Percentiles rank a stretch among this genome's conserved stretches.
Evolutionary conservation across 1,140 invertebrate species (phyloP).

Genomic region (Lutraria rhynchaena): DNA sequence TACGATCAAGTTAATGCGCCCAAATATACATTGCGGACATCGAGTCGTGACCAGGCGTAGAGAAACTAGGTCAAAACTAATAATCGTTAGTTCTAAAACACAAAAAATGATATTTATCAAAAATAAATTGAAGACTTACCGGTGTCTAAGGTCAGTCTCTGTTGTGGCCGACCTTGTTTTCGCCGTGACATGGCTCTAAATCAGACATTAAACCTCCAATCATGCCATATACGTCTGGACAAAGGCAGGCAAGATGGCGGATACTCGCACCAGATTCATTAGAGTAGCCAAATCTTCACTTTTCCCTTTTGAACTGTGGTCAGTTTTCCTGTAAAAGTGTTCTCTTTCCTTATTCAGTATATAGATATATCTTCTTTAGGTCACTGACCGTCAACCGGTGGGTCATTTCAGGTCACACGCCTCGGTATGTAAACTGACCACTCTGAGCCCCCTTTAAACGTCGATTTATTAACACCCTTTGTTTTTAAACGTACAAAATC

Average conservation of each 20-base stretch:
- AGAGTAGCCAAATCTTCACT: slow-evolving; percentile 56
- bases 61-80: slow-evolving; percentile 43
- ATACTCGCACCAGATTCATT: slow-evolving; percentile 68
- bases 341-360: slow-evolving; percentile 21
- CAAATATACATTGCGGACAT: slow-evolving; percentile 38
- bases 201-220: slow-evolving; percentile 75
- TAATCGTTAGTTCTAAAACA: too few species aligned
- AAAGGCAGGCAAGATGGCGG: slow-evolving; percentile 80
- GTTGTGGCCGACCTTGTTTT: slow-evolving; percentile 79
- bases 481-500: slow-evolving; percentile 16
- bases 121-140: slow-evolving; percentile 66
- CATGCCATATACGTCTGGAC: slow-evolving; percentile 71
- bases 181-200: slow-evolving; percentile 76
- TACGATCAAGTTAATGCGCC: background rate
- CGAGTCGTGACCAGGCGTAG: slow-evolving; percentile 39
- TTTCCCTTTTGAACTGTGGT: slow-evolving; percentile 32
- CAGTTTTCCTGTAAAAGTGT: slow-evolving; percentile 30
- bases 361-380: slow-evolving; percentile 11
- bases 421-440: slow-evolving; percentile 47
- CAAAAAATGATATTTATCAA: too few species aligned
- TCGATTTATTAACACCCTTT: background rate
- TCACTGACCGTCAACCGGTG: slow-evolving; percentile 47
- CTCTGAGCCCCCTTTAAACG: slow-evolving; percentile 7
- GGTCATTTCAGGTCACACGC: slow-evolving; percentile 45
- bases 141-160: slow-evolving; percentile 77